Evolutionary conservation across 2,797 vertebrate genomes (phyloP).

Genomic region (Ataeniobius toweri): DNA sequence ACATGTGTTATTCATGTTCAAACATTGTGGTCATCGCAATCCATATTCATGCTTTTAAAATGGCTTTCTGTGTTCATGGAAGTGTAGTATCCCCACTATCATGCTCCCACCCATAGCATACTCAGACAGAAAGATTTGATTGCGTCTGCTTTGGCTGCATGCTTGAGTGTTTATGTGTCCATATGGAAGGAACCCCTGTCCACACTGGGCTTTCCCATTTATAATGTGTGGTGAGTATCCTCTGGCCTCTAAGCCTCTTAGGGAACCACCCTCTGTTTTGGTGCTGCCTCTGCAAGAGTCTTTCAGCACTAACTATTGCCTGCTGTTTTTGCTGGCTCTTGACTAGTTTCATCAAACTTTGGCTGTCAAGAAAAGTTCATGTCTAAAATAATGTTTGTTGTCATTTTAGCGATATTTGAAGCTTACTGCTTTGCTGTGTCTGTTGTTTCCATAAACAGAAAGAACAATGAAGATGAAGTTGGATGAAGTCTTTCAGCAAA

Average conservation of each 20-base stretch:
- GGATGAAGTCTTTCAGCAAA: too few species aligned
- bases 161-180: conserved; percentile 48
- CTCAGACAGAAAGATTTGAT: conserved; percentile 68
- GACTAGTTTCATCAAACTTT: conserved; percentile 61
- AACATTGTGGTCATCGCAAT: conserved; percentile 79
- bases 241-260: conserved; percentile 36
- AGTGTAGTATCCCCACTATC: conserved; percentile 71
- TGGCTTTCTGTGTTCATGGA: conserved; percentile 63
- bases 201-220: conserved; percentile 60
- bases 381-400: too few species aligned
- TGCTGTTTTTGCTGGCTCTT: conserved; percentile 53
- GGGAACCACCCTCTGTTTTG: conserved; percentile 49
- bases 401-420: too few species aligned
- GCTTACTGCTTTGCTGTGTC: too few species aligned
- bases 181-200: conserved; percentile 53
- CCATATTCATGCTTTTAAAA: conserved; percentile 81
- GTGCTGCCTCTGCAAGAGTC: conserved; percentile 42
- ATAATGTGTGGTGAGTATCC: conserved; percentile 57
- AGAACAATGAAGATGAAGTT: too few species aligned
- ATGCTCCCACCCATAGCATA: conserved; percentile 68
- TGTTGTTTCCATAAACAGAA: too few species aligned
- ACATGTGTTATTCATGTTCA: conserved; percentile 82
- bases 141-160: conserved; percentile 49
- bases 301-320: conserved; percentile 59
- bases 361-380: conserved; percentile 48